Evolutionary conservation across 1,140 invertebrate genomes (phyloP), one percentile per base, ranked within the genome.

Genomic region (Lepidurus apus): DNA sequence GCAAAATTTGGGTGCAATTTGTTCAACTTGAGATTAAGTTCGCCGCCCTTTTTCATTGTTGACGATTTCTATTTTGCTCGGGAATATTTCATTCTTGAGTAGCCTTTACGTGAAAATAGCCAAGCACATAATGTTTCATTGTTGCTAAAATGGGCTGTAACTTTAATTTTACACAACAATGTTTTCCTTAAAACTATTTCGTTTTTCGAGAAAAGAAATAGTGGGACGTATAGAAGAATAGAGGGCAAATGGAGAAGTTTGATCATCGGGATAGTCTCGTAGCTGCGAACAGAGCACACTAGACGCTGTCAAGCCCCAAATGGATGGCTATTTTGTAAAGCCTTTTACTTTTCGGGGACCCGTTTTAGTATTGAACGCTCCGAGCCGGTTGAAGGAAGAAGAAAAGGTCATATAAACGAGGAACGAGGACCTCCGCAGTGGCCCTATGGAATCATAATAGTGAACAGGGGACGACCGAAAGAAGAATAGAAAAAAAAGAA

Each of bases 361-460:
- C 53, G 21, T 65, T 65, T 65, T 65, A 21, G 53, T 65, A 65
- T 65, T 65, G 53, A 65, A 65, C 53, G 53, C 21, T 65, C 13
- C 53, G 21, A n/a, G 53, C 53, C 53, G 13, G 53, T 65, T n/a
- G 53, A 21, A 65, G 13, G 21, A 65, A 65, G 53, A 65, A 65
- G 53, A 65, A 65, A 65, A 65, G 53, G 53, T 65, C 53, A 21
- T 65, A 65, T 65, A 65, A 65, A 65, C 53, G 53, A 65, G 53
- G n/a, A 65, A 65, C 53, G 53, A 65, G 10, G 53, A 65, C 53
- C 53, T 65, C 53, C 53, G 53, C 17, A 65, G 21, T 65, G 53
- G 53, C 53, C 53, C 53, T 65, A 65, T 47, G 53, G 53, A 65
- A 9, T 13, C 53, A 65, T 65, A 65, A 65, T 65, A 65, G 53